phyloP scores from a whole-genome alignment of 2,113 vertebrate genomes.

The Helogale parvula region DNA sequence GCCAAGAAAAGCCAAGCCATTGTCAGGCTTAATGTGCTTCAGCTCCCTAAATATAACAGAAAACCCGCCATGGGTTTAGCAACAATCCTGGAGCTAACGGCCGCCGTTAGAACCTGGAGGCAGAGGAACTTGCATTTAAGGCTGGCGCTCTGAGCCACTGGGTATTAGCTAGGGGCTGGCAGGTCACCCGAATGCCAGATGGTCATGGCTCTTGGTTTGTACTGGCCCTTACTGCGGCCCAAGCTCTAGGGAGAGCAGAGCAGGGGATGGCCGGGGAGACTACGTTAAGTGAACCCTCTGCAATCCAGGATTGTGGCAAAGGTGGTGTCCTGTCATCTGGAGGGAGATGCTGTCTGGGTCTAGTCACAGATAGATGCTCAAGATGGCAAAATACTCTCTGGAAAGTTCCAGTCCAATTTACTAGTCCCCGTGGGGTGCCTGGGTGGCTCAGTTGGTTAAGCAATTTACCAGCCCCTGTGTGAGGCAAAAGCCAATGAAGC shows the following conservation, averaged over 20 bases:
- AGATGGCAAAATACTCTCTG: neutral
- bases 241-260: neutral
- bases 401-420: neutral
- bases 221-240: neutral
- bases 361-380: neutral
- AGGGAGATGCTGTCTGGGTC: neutral
- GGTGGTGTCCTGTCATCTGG: neutral
- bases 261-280: neutral
- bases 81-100: constrained; percentile 33
- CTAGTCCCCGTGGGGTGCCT: neutral
- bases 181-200: neutral
- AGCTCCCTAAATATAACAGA: constrained; percentile 65
- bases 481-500: neutral
- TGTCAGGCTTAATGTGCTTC: constrained; percentile 66
- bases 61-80: constrained; percentile 41
- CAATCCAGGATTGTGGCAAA: neutral
- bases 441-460: no score
- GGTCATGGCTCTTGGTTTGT: neutral
- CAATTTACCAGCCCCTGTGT: neutral
- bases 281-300: neutral
- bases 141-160: neutral
- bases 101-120: constrained; percentile 28
- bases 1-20: constrained; percentile 71
- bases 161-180: neutral
- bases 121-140: neutral